Percentiles rank a stretch among this genome's conserved stretches.
Conservation (phyloP, 2,888 invertebrate species). For the Trachelus stipa region DNA sequence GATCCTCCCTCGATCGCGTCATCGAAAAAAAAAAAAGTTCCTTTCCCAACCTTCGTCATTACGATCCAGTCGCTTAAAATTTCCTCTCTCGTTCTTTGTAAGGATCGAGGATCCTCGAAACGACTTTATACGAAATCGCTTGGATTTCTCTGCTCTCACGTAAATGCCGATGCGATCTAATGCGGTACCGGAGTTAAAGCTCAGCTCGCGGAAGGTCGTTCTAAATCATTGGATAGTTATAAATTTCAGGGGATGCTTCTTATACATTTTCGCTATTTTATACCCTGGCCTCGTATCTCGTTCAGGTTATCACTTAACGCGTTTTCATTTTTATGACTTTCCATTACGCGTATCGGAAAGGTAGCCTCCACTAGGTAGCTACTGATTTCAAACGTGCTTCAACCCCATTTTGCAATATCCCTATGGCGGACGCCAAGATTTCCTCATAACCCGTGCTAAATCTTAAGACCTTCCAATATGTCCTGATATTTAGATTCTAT, state of each 20-base stretch:
- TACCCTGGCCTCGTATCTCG: neutral
- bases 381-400: neutral
- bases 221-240: neutral
- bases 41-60: neutral
- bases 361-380: neutral
- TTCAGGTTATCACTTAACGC: neutral
- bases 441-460: neutral
- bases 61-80: neutral
- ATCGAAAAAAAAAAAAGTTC: neutral
- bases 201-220: neutral
- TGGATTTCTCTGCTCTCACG: neutral
- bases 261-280: neutral
- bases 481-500: neutral
- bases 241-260: neutral
- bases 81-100: neutral
- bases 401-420: neutral
- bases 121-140: neutral
- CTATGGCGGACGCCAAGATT: neutral
- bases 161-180: neutral
- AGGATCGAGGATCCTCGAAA: neutral
- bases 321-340: neutral
- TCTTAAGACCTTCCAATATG: neutral
- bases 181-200: neutral
- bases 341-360: neutral
- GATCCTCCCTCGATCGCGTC: neutral